Base-by-base conservation (phyloP, 2,797 vertebrate species). In the Acropternis orthonyx region DNA sequence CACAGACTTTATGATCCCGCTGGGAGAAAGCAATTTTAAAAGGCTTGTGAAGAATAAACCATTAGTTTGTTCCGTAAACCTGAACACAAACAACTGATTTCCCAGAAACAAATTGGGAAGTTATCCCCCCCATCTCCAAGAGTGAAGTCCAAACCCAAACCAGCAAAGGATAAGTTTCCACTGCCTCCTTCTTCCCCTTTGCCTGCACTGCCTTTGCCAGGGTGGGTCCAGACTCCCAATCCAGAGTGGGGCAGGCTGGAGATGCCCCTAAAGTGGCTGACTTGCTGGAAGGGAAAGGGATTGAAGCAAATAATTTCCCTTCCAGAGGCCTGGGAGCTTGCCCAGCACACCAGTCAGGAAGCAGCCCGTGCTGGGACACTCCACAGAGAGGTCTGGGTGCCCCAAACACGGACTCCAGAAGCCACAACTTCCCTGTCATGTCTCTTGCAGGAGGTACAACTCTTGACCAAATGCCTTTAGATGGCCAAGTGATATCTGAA, bases 401-500 rank as follows among this genome's bases (percentile, higher is more conserved):
- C 61, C 34, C 23, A 48, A 1, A 2, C 63, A 14, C 34, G 24
- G 9, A 7, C 11, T 20, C 74, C 61, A 58, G 34, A 13, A 63
- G 51, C 24, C 46, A 34, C 39, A 24, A 26, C 7, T 48, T 30
- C 28, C 68, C 37, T 62, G 56, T 7, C 20, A 2, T 0, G 7
- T 22, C 12, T 75, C 19, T 6, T n/a, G n/a, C 8, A 80, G 68
- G 27, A 52, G 27, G 43, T 6, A 7, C 30, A 91, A 22, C 51
- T 36, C 76, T 62, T 4, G 2, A 30, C 37, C 17, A 3, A 0
- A 5, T 2, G 6, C 18, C 61, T 82, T 12, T 3, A 32, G 15
- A 61, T 8, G 51, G 52, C 12, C 32, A 37, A 74, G 14, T 4
- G 62, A 61, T 18, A 34, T 7, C 7, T 22, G 39, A 77, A 91